Conservation (phyloP, 2,888 invertebrate species). For the Sminthurinus aureus region DNA sequence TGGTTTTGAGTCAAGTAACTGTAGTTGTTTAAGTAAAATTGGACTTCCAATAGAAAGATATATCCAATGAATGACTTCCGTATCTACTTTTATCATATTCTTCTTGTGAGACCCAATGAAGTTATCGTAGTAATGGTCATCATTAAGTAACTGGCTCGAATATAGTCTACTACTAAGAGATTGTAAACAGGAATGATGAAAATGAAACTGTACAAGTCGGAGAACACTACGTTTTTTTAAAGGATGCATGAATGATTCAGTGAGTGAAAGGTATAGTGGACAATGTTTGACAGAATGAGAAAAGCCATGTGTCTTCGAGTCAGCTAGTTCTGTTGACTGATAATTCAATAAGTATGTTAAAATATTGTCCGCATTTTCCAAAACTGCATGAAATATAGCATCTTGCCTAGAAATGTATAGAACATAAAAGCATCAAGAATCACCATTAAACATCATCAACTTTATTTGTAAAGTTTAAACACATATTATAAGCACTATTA, state of each 20-base stretch:
- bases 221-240: conserved; percentile 44
- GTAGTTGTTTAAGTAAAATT: neutral
- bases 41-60: conserved; percentile 43
- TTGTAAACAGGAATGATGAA: conserved; percentile 33
- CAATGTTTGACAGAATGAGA: no score
- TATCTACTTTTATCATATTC: conserved; percentile 27
- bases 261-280: conserved; percentile 47
- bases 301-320: no score
- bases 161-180: no score
- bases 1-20: no score
- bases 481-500: neutral
- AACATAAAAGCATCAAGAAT: no score
- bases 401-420: conserved; percentile 47
- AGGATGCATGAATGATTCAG: conserved; percentile 33
- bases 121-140: no score
- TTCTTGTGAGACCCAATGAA: neutral
- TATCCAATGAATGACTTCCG: conserved; percentile 44
- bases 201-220: conserved; percentile 45
- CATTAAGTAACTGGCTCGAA: no score
- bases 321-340: no score
- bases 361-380: conserved; percentile 53
- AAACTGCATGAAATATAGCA: conserved; percentile 57
- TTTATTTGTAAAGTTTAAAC: no score
- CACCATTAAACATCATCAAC: no score
- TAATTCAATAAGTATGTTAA: conserved; percentile 53